These are phyloP conservation scores for Pedicia rivosa DNA, from an alignment of 2,888 invertebrate genomes.

Conservation along the genomic window DNA sequence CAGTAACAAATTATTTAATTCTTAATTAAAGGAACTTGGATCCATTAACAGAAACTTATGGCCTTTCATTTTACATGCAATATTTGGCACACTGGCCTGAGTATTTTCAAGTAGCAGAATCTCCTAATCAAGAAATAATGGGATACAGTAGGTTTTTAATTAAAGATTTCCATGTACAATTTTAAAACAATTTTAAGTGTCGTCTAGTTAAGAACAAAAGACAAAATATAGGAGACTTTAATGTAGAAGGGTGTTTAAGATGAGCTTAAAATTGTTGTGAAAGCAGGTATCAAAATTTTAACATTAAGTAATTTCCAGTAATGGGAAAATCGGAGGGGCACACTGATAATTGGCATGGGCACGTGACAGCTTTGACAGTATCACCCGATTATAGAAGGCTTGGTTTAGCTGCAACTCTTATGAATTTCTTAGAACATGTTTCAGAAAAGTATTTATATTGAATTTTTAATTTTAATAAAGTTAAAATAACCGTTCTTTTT, in stretches of 20 bases:
- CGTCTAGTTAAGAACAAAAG: not conserved
- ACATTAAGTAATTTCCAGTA: slow-evolving; percentile 39
- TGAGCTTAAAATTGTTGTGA: too few relatives aligned
- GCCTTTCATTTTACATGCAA: slow-evolving; percentile 89
- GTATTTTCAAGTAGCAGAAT: slow-evolving; percentile 94
- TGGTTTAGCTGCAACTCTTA: slow-evolving; percentile 82
- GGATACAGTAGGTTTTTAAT: slow-evolving; percentile 71
- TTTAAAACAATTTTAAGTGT: too few relatives aligned
- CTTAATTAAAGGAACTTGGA: slow-evolving; percentile 84
- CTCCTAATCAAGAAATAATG: slow-evolving; percentile 93
- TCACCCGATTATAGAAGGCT: slow-evolving; percentile 86
- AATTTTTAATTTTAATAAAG: not conserved
- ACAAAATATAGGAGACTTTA: too few relatives aligned
- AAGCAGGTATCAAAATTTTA: too few relatives aligned
- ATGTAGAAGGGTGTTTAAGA: too few relatives aligned
- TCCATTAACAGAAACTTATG: slow-evolving; percentile 93
- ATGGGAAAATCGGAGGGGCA: slow-evolving; percentile 99
- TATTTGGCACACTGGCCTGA: slow-evolving; percentile 98
- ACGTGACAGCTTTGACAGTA: slow-evolving; percentile 95
- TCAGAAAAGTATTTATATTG: slow-evolving; percentile 63
- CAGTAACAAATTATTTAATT: slow-evolving; percentile 12
- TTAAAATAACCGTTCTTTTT: slow-evolving; percentile 24
- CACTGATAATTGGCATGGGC: slow-evolving; percentile 96
- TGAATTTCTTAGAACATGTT: slow-evolving; percentile 88
- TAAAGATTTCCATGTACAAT: slow-evolving; percentile 1